Conservation (phyloP, 2,888 invertebrate species). For the Volucella bombylans region DNA sequence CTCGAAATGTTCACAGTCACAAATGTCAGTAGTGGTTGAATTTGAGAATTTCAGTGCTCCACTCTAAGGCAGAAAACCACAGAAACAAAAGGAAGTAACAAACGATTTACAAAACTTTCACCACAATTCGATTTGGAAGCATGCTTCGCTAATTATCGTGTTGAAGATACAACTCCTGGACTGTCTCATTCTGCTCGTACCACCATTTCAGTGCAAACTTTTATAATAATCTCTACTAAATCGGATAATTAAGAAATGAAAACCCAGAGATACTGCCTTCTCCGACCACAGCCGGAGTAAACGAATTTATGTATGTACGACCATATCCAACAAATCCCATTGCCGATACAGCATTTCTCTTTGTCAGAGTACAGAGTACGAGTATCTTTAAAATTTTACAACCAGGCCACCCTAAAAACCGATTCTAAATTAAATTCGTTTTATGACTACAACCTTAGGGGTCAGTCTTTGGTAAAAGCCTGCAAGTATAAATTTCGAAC, state of each 20-base stretch:
- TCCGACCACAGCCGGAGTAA: neutral
- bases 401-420: neutral
- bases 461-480: conserved; percentile 4
- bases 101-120: conserved; percentile 44
- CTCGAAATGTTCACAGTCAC: conserved; percentile 10
- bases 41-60: conserved; percentile 1
- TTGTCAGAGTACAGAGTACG: neutral
- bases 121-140: conserved; percentile 34
- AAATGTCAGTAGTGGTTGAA: conserved; percentile 31
- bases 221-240: conserved; percentile 56
- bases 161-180: conserved; percentile 35
- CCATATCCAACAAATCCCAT: conserved; percentile 2
- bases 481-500: conserved; percentile 37
- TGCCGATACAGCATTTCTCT: conserved; percentile 7
- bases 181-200: neutral
- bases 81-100: conserved; percentile 34
- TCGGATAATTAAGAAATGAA: conserved; percentile 63
- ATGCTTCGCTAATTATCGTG: conserved; percentile 53
- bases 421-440: conserved; percentile 52
- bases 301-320: conserved; percentile 18
- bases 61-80: conserved; percentile 17
- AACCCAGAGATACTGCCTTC: conserved; percentile 32
- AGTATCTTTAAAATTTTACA: conserved; percentile 39
- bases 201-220: conserved; percentile 32
- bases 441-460: conserved; percentile 29